Evolutionary conservation across 2,888 invertebrate species (phyloP), one percentile per base, ranked within the genome.

Genomic region (Chrysomela aeneicollis): DNA sequence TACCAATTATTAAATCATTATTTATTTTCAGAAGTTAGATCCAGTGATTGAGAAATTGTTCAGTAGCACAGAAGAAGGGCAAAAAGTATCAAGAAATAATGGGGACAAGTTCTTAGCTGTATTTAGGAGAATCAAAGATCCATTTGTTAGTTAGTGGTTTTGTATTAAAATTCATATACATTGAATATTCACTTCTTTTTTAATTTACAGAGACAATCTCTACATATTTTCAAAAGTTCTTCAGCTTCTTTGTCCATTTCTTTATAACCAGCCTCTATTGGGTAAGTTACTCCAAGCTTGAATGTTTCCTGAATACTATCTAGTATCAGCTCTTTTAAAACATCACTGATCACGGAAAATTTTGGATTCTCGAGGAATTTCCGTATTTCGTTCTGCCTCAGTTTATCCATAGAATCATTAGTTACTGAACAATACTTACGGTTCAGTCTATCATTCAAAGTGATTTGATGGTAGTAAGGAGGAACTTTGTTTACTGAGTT

Each of bases 51-150:
- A 91, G 5, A 93, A 96, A 82, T 84, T 99, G 6, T 95, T 90
- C 79, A 92, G 92, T 77, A 94, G 95, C 79, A 95, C 98, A 49
- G 99, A 99, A 85, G 99, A 99, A 85, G 99, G 98, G 0, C 92
- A 98, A 82, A 99, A 99, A 85, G 98, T 99, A 0, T 91, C 95
- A 0, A 87, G 99, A 75, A 98, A 98, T 82, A 91, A 93, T 73
- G 98, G 99, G 49, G 90, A 92, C 55, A 98, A 98, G 83, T 97
- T 90, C 86, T 83, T 96, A 67, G 98, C 98, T 60, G 92, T 97
- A 61, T 98, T 94, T 81, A 87, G 87, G 79, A 87, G 96, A 79
- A 85, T 89, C 66, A 64, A 81, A 55, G 88, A 89, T 81, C 82
- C 86, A 30, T 66, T 66, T 15, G 15, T 42, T 42, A 42, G 57